Evolutionary conservation across 1,140 invertebrate genomes (phyloP).

Genomic region (Araneus ventricosus): DNA sequence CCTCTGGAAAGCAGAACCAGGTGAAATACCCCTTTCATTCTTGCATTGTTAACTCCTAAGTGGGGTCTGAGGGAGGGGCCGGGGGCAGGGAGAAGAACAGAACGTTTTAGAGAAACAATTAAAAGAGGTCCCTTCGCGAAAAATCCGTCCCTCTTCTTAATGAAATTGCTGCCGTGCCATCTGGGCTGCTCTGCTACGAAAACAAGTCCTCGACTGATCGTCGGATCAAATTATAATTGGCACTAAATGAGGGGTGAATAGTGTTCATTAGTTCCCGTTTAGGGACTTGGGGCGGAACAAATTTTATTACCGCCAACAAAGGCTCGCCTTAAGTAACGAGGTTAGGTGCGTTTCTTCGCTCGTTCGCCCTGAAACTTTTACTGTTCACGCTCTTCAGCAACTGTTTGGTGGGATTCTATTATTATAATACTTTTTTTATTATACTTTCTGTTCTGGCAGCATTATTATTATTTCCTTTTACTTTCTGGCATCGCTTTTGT

Average conservation of each 20-base stretch:
- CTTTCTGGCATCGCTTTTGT: constrained; percentile 33
- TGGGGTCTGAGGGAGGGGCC: background rate
- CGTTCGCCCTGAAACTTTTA: constrained; percentile 60
- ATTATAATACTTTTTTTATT: constrained; percentile 38
- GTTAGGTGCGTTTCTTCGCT: constrained; percentile 64
- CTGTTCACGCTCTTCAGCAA: constrained; percentile 34
- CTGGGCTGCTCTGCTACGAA: constrained; percentile 50
- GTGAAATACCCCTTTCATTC: background rate
- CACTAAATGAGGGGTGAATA: constrained; percentile 72
- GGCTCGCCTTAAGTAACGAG: constrained; percentile 49
- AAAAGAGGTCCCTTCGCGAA: constrained; percentile 47
- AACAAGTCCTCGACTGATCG: constrained; percentile 58
- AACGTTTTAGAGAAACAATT: constrained; percentile 67
- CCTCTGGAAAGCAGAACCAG: background rate
- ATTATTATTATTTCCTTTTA: constrained; percentile 63
- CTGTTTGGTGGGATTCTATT: background rate
- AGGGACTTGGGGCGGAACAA: constrained; percentile 72
- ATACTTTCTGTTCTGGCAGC: background rate
- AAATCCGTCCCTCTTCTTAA: constrained; percentile 67
- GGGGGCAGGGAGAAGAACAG: background rate
- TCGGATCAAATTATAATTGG: constrained; percentile 73
- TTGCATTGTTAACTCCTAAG: background rate
- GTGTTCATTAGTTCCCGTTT: constrained; percentile 72
- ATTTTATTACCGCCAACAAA: constrained; percentile 72
- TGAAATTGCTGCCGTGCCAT: constrained; percentile 62